These are phyloP conservation scores for Heterodera carotae DNA, from an alignment of 1,140 invertebrate species.

Conservation along the genomic window DNA sequence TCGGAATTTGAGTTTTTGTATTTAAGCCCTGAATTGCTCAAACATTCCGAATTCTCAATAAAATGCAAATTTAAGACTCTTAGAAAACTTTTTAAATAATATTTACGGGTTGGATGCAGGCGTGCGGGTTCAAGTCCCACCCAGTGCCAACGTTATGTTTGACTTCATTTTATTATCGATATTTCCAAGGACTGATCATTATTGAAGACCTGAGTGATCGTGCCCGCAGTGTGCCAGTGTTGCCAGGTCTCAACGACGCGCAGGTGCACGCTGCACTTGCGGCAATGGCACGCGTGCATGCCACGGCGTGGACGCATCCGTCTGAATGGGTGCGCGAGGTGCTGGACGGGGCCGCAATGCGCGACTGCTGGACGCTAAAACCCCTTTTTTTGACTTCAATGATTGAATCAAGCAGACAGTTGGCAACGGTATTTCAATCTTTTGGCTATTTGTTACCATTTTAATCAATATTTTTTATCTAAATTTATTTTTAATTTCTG, in stretches of 20 bases:
- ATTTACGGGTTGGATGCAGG: too few relatives aligned
- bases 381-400: conserved; percentile 5
- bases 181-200: conserved; percentile 49
- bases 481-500: too few relatives aligned
- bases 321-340: conserved; percentile 19
- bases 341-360: not conserved
- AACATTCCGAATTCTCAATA: too few relatives aligned
- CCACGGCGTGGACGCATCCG: conserved; percentile 42
- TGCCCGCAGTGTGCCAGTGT: conserved; percentile 32
- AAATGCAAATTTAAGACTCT: too few relatives aligned
- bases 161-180: too few relatives aligned
- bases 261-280: conserved; percentile 45
- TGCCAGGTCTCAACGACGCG: conserved; percentile 47
- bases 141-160: too few relatives aligned
- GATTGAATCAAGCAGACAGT: not conserved
- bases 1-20: too few relatives aligned
- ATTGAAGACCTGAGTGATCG: conserved; percentile 48
- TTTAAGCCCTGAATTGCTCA: too few relatives aligned
- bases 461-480: too few relatives aligned
- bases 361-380: not conserved
- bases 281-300: conserved; percentile 43
- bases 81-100: too few relatives aligned
- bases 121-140: too few relatives aligned
- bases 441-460: too few relatives aligned
- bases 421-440: conserved; percentile 38